Base-by-base conservation (phyloP, 2,797 vertebrate genomes). In the Amblyraja radiata region DNA sequence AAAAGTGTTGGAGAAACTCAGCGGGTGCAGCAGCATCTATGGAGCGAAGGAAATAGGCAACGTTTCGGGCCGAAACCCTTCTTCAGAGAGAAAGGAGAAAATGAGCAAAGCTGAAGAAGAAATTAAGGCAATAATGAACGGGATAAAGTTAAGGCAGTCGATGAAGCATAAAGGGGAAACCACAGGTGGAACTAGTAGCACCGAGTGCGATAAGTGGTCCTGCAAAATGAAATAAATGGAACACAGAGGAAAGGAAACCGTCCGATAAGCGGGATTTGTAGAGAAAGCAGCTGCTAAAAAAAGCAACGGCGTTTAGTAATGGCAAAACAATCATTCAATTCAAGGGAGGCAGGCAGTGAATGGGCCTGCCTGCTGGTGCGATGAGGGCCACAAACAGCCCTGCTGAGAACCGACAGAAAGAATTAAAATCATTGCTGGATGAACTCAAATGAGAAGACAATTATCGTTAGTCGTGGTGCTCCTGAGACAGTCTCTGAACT, bases 361-460 rank as follows among this genome's bases (percentile, higher is more conserved):
- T 71, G n/a, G 71, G 21, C 23, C 76, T 54, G 90, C 71, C 54
- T 91, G 74, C 71, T 76, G 21, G 5, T n/a, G 25, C 54, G 71
- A 74, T 76, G 71, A 58, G 90, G 71, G 71, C n/a, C 90, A 73
- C 39, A 46, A 76, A 54, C 39, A n/a, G 74, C 23, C 11, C 71
- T 14, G 21, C 0, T 73, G 71, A 92, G 25, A 8, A 23, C 71
- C 25, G 11, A 74, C 36, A 91, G 23, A 73, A 91, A 91, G 36
- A 73, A 92, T 92, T 46, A 74, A 92, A 73, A 92, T 92, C 71
- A 92, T 76, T 28, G 39, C 25, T 92, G 39, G 68, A n/a, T 76
- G 71, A 76, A 88, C n/a, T 88, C 32, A 73, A 74, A 74, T 92
- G 46, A 71, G 32, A 23, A 74, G 71, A 54, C 23, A 25, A 92